These are phyloP conservation scores for Meleagris gallopavo DNA, from an alignment of 2,113 vertebrate genomes.

Conservation along the genomic window DNA sequence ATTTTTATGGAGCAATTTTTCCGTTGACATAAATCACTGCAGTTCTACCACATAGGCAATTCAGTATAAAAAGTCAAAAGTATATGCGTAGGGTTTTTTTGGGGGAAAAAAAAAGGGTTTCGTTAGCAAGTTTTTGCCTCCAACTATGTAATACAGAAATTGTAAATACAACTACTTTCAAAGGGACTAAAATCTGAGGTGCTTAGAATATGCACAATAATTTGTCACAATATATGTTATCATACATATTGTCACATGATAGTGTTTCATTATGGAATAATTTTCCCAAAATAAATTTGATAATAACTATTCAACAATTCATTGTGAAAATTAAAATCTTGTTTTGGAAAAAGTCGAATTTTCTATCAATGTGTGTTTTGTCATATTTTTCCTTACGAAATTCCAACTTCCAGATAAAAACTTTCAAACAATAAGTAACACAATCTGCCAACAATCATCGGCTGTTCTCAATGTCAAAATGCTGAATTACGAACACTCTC, in stretches of 20 bases:
- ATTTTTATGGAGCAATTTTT: neutral
- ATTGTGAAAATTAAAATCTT: neutral
- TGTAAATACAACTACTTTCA: neutral
- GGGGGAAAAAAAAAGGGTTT: neutral
- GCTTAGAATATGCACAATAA: neutral
- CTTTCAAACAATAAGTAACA: neutral
- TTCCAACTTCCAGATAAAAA: neutral
- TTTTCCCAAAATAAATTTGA: neutral
- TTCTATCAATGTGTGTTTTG: neutral
- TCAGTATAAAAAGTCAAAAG: neutral
- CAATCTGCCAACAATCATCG: neutral
- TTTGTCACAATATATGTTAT: neutral
- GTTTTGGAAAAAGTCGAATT: fast-evolving
- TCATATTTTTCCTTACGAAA: neutral
- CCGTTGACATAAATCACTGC: neutral
- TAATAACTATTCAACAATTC: neutral
- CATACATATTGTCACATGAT: fast-evolving
- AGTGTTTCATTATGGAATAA: neutral
- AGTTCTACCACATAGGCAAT: neutral
- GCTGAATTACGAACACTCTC: neutral
- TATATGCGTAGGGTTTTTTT: neutral
- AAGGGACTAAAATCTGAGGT: neutral
- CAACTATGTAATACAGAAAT: neutral
- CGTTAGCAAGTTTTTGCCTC: neutral
- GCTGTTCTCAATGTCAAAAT: neutral